Percentiles rank a stretch among this genome's conserved stretches.
Conservation (phyloP, 1,140 invertebrate genomes). For the Papilio polytes region DNA sequence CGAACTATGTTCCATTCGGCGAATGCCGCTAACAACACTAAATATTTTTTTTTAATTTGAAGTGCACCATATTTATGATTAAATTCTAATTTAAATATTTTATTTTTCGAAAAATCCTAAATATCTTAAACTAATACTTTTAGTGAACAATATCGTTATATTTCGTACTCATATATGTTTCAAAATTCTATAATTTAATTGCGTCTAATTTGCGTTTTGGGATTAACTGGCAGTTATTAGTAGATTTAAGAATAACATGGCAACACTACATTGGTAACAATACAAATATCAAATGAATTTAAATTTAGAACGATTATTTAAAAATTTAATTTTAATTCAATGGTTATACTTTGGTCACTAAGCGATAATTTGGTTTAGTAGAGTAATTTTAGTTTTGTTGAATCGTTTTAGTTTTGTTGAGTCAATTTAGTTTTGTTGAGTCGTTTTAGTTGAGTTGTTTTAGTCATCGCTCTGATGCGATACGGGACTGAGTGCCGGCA, state of each 20-base stretch:
- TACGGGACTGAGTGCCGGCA: constrained; percentile 80
- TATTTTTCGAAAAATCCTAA: constrained; percentile 60
- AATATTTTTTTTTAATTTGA: constrained; percentile 60
- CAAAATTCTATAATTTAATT: constrained; percentile 44
- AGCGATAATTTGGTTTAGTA: constrained; percentile 30
- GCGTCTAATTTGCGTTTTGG: constrained; percentile 40
- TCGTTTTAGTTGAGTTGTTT: constrained; percentile 52
- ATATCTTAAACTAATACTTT: constrained; percentile 62
- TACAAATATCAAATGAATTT: constrained; percentile 42
- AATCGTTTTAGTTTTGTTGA: constrained; percentile 47
- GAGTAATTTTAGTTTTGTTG: constrained; percentile 43
- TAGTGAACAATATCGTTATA: constrained; percentile 62
- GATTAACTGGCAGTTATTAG: constrained; percentile 42
- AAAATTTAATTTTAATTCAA: neutral
- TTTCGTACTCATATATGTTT: constrained; percentile 41
- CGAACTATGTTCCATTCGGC: constrained; percentile 51
- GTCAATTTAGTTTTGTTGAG: constrained; percentile 43
- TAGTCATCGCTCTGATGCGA: constrained; percentile 82
- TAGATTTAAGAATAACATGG: constrained; percentile 41
- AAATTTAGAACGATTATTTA: constrained; percentile 40
- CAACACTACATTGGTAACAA: constrained; percentile 34
- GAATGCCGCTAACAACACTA: constrained; percentile 47
- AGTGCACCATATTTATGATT: constrained; percentile 76
- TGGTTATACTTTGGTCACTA: neutral
- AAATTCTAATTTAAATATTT: constrained; percentile 69